phyloP scores from a whole-genome alignment of 2,797 vertebrate genomes.

The Acipenser oxyrinchus region DNA sequence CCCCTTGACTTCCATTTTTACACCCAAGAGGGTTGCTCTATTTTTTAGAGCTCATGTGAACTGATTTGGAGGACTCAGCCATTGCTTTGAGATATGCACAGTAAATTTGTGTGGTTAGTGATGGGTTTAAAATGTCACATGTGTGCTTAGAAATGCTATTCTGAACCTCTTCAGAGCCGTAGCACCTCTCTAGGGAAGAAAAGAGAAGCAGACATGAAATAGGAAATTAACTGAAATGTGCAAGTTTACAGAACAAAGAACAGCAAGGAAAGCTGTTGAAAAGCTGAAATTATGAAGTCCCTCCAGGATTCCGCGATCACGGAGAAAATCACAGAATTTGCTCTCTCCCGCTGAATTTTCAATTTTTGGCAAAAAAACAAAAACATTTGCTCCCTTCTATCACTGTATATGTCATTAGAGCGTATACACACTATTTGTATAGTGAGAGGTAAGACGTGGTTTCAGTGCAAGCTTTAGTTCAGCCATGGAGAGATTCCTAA shows the following conservation, averaged over 20 bases:
- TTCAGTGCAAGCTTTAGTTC: too few relatives aligned
- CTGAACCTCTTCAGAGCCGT: constrained; percentile 51
- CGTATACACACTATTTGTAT: too few relatives aligned
- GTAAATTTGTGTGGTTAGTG: constrained; percentile 45
- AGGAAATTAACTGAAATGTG: constrained; percentile 40
- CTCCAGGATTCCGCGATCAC: constrained; percentile 8
- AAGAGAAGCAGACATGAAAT: constrained; percentile 41
- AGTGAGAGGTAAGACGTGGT: too few relatives aligned
- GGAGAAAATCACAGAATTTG: not conserved
- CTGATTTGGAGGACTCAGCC: constrained; percentile 40
- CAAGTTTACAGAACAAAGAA: constrained; percentile 37
- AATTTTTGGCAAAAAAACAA: too few relatives aligned
- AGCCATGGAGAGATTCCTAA: too few relatives aligned
- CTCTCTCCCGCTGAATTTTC: too few relatives aligned
- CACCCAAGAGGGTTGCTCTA: too few relatives aligned
- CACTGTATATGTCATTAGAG: too few relatives aligned
- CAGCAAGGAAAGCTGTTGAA: constrained; percentile 37
- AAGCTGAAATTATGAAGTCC: constrained; percentile 2
- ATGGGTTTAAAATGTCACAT: constrained; percentile 51
- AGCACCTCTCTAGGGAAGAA: constrained; percentile 3
- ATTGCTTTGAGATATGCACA: constrained; percentile 26
- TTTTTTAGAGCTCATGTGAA: too few relatives aligned
- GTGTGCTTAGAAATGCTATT: constrained; percentile 55
- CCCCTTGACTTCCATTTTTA: too few relatives aligned
- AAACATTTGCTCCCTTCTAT: too few relatives aligned